phyloP scores from a whole-genome alignment of 2,888 invertebrate species.

The Nipponacmea schrenckii region DNA sequence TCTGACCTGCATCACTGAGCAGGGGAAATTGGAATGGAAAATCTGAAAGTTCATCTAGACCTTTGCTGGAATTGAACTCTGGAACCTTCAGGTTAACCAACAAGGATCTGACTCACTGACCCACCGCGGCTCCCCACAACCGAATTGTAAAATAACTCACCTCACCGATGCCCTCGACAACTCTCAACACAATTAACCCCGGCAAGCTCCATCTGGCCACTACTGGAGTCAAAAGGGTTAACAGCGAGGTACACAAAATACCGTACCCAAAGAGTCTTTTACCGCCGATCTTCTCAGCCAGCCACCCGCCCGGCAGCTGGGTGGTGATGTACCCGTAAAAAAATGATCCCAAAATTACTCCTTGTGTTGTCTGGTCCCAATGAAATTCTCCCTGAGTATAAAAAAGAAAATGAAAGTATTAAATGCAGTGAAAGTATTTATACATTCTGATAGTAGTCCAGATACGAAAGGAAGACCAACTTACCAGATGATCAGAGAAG shows the following conservation, averaged over 20 bases:
- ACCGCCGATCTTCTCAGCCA: slow-evolving; percentile 87
- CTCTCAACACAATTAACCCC: slow-evolving; percentile 78
- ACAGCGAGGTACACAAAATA: slow-evolving; percentile 82
- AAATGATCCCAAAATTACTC: slow-evolving; percentile 60
- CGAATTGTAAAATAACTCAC: slow-evolving; percentile 66
- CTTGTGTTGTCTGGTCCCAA: slow-evolving; percentile 55
- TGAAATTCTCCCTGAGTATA: slow-evolving; percentile 49
- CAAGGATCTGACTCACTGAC: no score
- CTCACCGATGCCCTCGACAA: slow-evolving; percentile 86
- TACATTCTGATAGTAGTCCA: no score
- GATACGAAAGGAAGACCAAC: no score
- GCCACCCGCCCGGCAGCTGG: slow-evolving; percentile 65
- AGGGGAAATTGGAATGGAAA: no score
- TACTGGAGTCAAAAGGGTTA: slow-evolving; percentile 83
- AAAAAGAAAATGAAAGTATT: neutral
- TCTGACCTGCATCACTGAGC: no score
- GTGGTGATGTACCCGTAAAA: slow-evolving; percentile 65
- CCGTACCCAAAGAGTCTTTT: slow-evolving; percentile 85
- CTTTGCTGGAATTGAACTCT: no score
- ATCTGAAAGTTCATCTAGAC: no score
- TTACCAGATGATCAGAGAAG: no score
- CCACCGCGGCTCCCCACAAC: neutral
- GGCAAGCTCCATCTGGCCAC: slow-evolving; percentile 78
- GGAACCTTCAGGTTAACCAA: no score
- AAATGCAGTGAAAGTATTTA: no score